phyloP scores from a whole-genome alignment of 2,888 invertebrate species.

The Drosophila melanosoma region DNA sequence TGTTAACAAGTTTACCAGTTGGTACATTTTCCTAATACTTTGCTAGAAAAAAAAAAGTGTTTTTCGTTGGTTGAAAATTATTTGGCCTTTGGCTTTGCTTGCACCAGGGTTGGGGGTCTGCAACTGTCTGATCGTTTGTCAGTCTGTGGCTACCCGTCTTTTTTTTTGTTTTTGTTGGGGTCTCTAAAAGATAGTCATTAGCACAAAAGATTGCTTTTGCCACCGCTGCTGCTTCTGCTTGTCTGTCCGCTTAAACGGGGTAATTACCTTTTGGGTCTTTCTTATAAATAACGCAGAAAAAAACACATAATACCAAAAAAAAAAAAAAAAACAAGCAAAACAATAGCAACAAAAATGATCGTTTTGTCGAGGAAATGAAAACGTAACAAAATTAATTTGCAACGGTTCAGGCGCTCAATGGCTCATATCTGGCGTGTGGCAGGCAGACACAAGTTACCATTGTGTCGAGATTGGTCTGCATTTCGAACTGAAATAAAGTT shows the following conservation, averaged over 20 bases:
- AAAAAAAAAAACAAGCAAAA: slow-evolving; percentile 22
- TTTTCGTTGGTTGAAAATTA: slow-evolving; percentile 47
- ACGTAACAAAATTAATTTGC: slow-evolving; percentile 77
- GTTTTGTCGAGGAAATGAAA: slow-evolving; percentile 74
- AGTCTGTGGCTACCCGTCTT: slow-evolving; percentile 69
- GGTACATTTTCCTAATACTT: slow-evolving; percentile 68
- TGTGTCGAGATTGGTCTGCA: slow-evolving; percentile 19
- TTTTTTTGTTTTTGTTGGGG: slow-evolving; percentile 42
- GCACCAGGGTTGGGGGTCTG: slow-evolving; percentile 8
- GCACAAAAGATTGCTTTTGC: slow-evolving; percentile 66
- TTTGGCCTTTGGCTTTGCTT: slow-evolving; percentile 63
- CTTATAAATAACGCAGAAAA: slow-evolving; percentile 6
- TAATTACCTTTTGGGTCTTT: slow-evolving; percentile 65
- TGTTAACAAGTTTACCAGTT: slow-evolving; percentile 27
- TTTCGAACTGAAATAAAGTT: slow-evolving; percentile 62
- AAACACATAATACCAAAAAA: slow-evolving; percentile 17
- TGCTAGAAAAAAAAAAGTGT: slow-evolving; percentile 16
- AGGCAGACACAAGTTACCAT: slow-evolving; percentile 15
- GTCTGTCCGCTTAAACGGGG: slow-evolving; percentile 60
- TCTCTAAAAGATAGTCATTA: slow-evolving; percentile 76
- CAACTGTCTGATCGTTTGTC: slow-evolving; percentile 61
- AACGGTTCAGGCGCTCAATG: slow-evolving; percentile 64
- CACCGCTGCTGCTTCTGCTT: slow-evolving; percentile 59
- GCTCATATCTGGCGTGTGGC: slow-evolving; percentile 66
- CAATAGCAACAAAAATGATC: slow-evolving; percentile 52